A percentile compares a stretch with the other conserved stretches of the same genome.
Evolutionary conservation across 2,113 vertebrate genomes (phyloP).

Genomic region (Lasiurus borealis): DNA sequence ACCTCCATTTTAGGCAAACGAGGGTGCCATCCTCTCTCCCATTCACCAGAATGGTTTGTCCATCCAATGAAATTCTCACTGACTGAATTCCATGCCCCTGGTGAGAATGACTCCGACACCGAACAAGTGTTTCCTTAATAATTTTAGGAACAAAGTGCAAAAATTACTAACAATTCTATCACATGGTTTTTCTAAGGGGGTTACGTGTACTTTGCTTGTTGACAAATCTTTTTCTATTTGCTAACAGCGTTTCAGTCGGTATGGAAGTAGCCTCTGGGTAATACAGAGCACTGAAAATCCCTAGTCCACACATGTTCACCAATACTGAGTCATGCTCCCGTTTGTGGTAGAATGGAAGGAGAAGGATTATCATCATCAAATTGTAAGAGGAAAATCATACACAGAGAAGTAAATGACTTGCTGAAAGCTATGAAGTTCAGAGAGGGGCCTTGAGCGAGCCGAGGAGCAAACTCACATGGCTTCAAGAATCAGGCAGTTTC

Average conservation of each 20-base stretch:
- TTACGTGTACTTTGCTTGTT: background rate
- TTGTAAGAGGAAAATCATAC: background rate
- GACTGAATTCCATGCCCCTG: constrained; percentile 88
- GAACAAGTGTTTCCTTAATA: constrained; percentile 87
- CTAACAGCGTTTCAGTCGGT: background rate
- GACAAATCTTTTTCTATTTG: background rate
- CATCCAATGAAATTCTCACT: constrained; percentile 86
- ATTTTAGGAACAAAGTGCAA: constrained; percentile 68
- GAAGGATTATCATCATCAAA: background rate
- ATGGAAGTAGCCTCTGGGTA: background rate
- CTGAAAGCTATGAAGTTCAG: background rate
- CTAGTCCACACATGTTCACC: background rate
- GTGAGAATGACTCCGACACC: constrained; percentile 89
- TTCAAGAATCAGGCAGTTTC: background rate
- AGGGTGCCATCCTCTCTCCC: constrained; percentile 87
- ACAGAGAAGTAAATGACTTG: background rate
- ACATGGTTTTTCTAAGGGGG: background rate
- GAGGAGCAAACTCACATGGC: background rate
- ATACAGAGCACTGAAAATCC: background rate
- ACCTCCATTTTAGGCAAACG: constrained; percentile 90
- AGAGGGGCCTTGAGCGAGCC: background rate
- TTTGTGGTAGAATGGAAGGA: background rate
- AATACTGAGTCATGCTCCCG: background rate
- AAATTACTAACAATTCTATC: constrained; percentile 57
- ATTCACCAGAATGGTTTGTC: constrained; percentile 86